Evolutionary conservation across 2,888 invertebrate genomes (phyloP).

Genomic region (Chelonus formosanus): DNA sequence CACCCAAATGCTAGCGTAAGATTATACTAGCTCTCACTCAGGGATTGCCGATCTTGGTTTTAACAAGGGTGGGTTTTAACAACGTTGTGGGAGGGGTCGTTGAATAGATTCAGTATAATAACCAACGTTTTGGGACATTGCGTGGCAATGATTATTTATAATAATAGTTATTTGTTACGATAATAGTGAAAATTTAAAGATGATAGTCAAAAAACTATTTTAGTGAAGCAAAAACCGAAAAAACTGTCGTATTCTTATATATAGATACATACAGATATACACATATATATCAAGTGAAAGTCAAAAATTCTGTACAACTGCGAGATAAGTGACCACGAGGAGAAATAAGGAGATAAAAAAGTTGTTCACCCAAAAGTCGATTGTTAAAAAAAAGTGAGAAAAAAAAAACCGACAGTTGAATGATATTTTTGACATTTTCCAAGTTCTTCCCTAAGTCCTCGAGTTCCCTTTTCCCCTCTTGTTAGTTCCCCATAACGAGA

Average conservation of each 20-base stretch:
- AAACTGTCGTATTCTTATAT: too few species aligned
- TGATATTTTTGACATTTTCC: conserved; percentile 47
- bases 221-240: too few species aligned
- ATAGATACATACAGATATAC: too few species aligned
- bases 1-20: conserved; percentile 20
- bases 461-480: conserved; percentile 41
- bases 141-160: neutral
- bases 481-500: conserved; percentile 41
- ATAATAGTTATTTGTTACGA: neutral
- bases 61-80: conserved; percentile 41
- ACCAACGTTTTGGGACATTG: conserved; percentile 12
- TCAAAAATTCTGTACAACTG: too few species aligned
- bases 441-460: conserved; percentile 48
- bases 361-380: conserved; percentile 3
- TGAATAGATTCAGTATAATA: conserved; percentile 21
- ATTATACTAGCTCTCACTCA: conserved; percentile 11
- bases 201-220: too few species aligned
- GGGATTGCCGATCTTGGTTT: conserved; percentile 24
- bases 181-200: conserved; percentile 7
- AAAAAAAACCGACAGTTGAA: conserved; percentile 44
- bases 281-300: too few species aligned
- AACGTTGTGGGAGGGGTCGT: conserved; percentile 41
- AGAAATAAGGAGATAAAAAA: conserved; percentile 19
- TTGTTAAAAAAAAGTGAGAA: conserved; percentile 22
- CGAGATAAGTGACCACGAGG: conserved; percentile 4